Evolutionary conservation across 1,140 invertebrate species (phyloP), one percentile per base, ranked within the genome.

Genomic region (Drosophila teissieri): DNA sequence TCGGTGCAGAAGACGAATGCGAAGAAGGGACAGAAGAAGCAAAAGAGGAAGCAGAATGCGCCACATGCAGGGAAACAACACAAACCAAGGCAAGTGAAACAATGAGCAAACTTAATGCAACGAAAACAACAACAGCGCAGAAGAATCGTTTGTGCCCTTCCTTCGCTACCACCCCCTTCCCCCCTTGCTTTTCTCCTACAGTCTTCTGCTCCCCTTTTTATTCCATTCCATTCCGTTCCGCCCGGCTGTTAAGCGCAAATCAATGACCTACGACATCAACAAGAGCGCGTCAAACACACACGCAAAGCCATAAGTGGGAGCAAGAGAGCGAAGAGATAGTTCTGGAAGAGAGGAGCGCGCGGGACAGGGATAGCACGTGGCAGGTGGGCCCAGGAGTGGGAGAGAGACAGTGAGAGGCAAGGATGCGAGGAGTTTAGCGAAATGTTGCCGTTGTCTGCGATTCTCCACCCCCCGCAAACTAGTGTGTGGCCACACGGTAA

Each of bases 181-280:
- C 11, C 60, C 22, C 48, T 8, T 12, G 8, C 3, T 19, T 8
- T 17, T 11, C 36, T 65, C 7, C 24, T 24, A 31, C 24, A 15
- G 14, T 27, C 46, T 36, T 17, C 61, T 61, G 17, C 27, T 65
- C 64, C 60, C 39, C 64, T 37, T 53, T 11, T 44, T 45, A 40
- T 60, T 49, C 55, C 34, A 68, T 68, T 54, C 58, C 61, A n/a
- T 68, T 68, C 24, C 60, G 64, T 68, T 68, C 62, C 54, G 62
- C 46, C 54, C 63, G 69, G 61, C 70, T 68, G 84, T 89, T 86
- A 88, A 89, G 77, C 84, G 80, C 84, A 89, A 89, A 89, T 89
- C 84, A 89, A 89, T 89, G 84, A 89, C 84, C 84, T 89, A 89
- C 84, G 84, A 89, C 84, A 89, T 86, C 83, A 80, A 74, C 75